A percentile compares a stretch with the other conserved stretches of the same genome.
These are phyloP conservation scores for Drosophila parvula DNA, from an alignment of 1,140 invertebrate species.

Conservation along the genomic window DNA sequence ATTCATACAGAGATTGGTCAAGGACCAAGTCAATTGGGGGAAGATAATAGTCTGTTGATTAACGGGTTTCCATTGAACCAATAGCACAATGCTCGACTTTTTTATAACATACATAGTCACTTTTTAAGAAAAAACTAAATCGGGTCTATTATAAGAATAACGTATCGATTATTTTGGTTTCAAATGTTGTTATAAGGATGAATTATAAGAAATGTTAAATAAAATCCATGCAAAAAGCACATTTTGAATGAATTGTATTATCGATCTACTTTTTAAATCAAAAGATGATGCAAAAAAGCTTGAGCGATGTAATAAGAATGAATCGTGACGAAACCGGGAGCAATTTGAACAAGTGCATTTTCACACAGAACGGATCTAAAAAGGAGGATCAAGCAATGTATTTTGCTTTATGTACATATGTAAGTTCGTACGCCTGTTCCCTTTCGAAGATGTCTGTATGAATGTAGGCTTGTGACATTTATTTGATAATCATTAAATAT, in stretches of 20 bases:
- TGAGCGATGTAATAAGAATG: not conserved
- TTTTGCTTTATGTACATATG: not conserved
- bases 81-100: not conserved
- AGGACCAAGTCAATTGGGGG: slow-evolving; percentile 86
- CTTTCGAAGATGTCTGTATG: not conserved
- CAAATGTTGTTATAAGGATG: not conserved
- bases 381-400: not conserved
- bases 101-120: not conserved
- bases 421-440: not conserved
- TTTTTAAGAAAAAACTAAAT: not conserved
- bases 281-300: not conserved
- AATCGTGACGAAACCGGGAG: not conserved
- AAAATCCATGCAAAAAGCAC: not conserved
- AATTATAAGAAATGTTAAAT: not conserved
- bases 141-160: not conserved
- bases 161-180: not conserved
- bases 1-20: slow-evolving; percentile 92
- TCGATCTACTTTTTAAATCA: too few species aligned
- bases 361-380: not conserved
- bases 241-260: not conserved
- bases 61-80: slow-evolving; percentile 83
- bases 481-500: slow-evolving; percentile 7
- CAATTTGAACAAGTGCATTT: not conserved
- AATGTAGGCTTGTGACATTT: slow-evolving; percentile 2
- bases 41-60: slow-evolving; percentile 86